Evolutionary conservation across 2,888 invertebrate genomes (phyloP), one percentile per base, ranked within the genome.

Genomic region (Melipona bicolor): DNA sequence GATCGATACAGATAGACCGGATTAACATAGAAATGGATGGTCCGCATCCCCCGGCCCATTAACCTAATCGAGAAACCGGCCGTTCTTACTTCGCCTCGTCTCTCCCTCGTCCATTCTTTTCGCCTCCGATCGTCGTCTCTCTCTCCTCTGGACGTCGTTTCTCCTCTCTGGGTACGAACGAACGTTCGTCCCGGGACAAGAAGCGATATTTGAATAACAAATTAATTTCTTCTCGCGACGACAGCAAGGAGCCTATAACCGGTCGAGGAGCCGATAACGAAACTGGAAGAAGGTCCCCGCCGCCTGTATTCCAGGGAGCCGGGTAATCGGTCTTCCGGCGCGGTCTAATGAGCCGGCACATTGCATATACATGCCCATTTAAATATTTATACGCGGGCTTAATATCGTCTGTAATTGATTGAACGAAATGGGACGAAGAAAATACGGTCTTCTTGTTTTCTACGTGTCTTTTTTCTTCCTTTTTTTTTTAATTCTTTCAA

Each of bases 21-120:
- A 92, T 92, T 92, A 91, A 91, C 92, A 92, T 92, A 91, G 90
- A 92, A 92, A 92, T 92, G 87, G 90, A 85, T 87, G 88, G 86
- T 83, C 87, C 86, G 88, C 91, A 89, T 91, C 90, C 85, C 89
- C 86, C 89, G 90, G 87, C 74, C 91, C 92, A 92, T 92, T 92
- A 92, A 91, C 90, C 83, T 89, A 91, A 92, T 91, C 91, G 91
- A 84, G 77, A 67, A 52, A 59, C 59, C 61, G 67, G 43, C 43
- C 75, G 80, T 85, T 82, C 76, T 86, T 84, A 72, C 78, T 82
- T 83, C 74, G 70, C 68, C 74, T 70, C 68, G 6, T 36, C 50
- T 62, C n/a, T 9, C 36, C 9, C 17, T 19, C 19, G 43, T 32
- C 54, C 61, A 27, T 27, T n/a, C 61, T 15, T 32, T 5, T 36